phyloP scores from a whole-genome alignment of 2,797 vertebrate genomes.

The Malurus splendens region DNA sequence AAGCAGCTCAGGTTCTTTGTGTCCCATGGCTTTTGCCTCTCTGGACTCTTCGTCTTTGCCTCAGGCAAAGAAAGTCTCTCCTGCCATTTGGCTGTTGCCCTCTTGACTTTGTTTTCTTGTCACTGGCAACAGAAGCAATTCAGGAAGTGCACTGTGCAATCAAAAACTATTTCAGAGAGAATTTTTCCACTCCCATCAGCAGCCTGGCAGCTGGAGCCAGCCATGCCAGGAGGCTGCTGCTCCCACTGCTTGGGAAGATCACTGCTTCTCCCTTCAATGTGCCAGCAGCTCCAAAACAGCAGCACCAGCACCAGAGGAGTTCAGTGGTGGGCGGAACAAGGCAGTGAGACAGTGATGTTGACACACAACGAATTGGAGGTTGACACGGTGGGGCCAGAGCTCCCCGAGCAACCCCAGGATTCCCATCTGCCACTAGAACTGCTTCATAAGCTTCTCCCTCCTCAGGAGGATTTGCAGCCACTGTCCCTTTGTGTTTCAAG shows the following conservation, averaged over 20 bases:
- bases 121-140: background rate
- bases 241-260: background rate
- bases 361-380: too few relatives aligned
- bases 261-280: fast-evolving
- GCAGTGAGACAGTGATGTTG: background rate
- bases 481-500: background rate
- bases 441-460: background rate
- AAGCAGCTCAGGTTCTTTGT: background rate
- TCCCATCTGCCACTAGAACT: background rate
- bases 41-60: background rate
- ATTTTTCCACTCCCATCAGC: background rate
- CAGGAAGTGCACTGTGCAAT: background rate
- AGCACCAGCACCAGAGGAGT: background rate
- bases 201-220: background rate
- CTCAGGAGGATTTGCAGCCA: background rate
- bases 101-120: background rate
- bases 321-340: background rate
- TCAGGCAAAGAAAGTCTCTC: background rate
- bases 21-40: background rate
- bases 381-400: fast-evolving
- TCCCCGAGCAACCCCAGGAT: background rate
- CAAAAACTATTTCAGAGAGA: background rate
- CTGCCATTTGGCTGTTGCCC: background rate
- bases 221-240: background rate
- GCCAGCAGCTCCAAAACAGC: background rate